Percentiles rank a stretch among this genome's conserved stretches.
These are phyloP conservation scores for Bovichtus variegatus DNA, from an alignment of 2,797 vertebrate genomes.

Conservation along the genomic window DNA sequence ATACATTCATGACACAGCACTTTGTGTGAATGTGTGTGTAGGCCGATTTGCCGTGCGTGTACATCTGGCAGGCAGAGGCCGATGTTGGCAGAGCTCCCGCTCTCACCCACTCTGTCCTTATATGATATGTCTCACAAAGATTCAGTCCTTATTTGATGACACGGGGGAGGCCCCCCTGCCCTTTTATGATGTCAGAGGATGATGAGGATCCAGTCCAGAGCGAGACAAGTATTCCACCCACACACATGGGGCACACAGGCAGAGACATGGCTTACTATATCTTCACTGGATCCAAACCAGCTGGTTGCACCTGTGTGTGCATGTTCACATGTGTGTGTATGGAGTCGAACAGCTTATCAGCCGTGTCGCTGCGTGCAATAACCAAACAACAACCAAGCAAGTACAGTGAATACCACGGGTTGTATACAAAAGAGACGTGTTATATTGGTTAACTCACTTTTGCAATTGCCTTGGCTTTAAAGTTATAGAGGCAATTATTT, in stretches of 20 bases:
- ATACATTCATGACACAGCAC: conserved; percentile 34
- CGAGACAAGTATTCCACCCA: conserved; percentile 10
- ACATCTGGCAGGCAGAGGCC: conserved; percentile 53
- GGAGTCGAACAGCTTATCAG: too few relatives aligned
- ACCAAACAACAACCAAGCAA: too few relatives aligned
- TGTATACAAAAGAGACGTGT: too few relatives aligned
- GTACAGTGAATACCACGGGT: too few relatives aligned
- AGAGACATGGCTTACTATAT: neutral
- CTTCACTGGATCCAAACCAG: neutral
- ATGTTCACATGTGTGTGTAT: neutral
- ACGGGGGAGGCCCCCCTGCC: conserved; percentile 2
- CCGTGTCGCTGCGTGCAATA: too few relatives aligned
- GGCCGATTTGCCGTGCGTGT: conserved; percentile 36
- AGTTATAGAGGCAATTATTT: too few relatives aligned
- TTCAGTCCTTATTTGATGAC: conserved; percentile 67
- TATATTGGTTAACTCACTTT: too few relatives aligned
- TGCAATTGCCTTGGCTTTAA: too few relatives aligned
- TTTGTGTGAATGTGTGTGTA: conserved; percentile 23
- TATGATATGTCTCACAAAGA: conserved; percentile 58
- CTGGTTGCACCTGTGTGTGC: neutral
- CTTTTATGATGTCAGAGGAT: conserved; percentile 48
- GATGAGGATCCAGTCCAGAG: conserved; percentile 8
- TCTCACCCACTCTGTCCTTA: conserved; percentile 69
- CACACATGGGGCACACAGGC: neutral
- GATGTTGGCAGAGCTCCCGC: conserved; percentile 65